Evolutionary conservation across 2,113 vertebrate genomes (phyloP).

Genomic region (Percina caprodes): DNA sequence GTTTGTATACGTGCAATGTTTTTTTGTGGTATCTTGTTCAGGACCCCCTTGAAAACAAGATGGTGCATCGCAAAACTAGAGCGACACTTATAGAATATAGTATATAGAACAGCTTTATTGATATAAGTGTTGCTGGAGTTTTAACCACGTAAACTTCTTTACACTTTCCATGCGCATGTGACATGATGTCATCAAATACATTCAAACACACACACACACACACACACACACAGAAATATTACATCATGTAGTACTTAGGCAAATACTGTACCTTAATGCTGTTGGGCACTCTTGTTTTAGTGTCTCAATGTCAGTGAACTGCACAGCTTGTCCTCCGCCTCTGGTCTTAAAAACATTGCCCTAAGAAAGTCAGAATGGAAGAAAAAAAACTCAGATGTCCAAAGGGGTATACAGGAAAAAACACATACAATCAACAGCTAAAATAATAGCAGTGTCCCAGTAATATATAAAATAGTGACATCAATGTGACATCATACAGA

Average conservation of each 20-base stretch:
- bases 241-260: background rate
- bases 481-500: background rate
- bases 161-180: too few relatives aligned
- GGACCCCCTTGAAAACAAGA: too few relatives aligned
- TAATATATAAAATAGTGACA: background rate
- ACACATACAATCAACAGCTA: background rate
- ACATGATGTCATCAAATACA: too few relatives aligned
- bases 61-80: too few relatives aligned
- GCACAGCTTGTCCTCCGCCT: constrained; percentile 93
- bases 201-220: too few relatives aligned
- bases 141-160: too few relatives aligned
- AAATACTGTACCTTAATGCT: constrained; percentile 75
- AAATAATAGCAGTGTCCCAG: background rate
- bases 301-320: constrained; percentile 96
- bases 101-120: too few relatives aligned
- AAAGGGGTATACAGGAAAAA: constrained; percentile 6
- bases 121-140: too few relatives aligned
- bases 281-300: constrained; percentile 88
- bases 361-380: constrained; percentile 70
- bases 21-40: too few relatives aligned
- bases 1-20: too few relatives aligned
- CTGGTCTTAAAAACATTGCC: constrained; percentile 94
- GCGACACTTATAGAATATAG: too few relatives aligned
- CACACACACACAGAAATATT: background rate
- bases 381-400: background rate